Evolutionary conservation across 2,888 invertebrate species (phyloP).

Genomic region (Harpalus rufipes): DNA sequence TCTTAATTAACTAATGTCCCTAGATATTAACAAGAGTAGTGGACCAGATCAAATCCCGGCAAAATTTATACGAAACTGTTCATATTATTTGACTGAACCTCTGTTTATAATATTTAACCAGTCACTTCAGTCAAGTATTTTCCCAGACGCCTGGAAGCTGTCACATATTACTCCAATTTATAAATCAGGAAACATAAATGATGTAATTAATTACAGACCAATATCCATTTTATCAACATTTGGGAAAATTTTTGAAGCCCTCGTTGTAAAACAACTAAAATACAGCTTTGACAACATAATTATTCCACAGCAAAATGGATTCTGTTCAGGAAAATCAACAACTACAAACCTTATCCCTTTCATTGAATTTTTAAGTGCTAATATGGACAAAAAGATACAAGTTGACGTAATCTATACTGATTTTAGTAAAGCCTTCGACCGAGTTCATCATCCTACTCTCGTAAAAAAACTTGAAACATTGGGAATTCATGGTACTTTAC

Average conservation of each 20-base stretch:
- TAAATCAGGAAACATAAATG: constrained; percentile 10
- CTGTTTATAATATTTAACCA: constrained; percentile 23
- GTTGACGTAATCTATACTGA: too few species aligned
- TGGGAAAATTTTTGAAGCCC: not conserved
- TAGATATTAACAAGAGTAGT: not conserved
- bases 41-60: constrained; percentile 12
- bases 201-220: constrained; percentile 4
- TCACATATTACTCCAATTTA: not conserved
- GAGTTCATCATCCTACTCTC: too few species aligned
- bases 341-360: too few species aligned
- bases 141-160: not conserved
- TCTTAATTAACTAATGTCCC: not conserved
- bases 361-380: too few species aligned
- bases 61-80: constrained; percentile 9
- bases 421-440: too few species aligned
- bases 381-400: too few species aligned
- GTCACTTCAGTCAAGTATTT: not conserved
- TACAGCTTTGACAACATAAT: too few species aligned
- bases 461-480: too few species aligned
- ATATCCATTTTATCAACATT: constrained; percentile 14
- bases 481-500: too few species aligned
- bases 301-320: too few species aligned
- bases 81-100: not conserved
- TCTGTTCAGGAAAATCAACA: too few species aligned
- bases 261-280: too few species aligned